A percentile compares a stretch with the other conserved stretches of the same genome.
Conservation (phyloP, 2,113 vertebrate genomes). For the Myrmecobius fasciatus region DNA sequence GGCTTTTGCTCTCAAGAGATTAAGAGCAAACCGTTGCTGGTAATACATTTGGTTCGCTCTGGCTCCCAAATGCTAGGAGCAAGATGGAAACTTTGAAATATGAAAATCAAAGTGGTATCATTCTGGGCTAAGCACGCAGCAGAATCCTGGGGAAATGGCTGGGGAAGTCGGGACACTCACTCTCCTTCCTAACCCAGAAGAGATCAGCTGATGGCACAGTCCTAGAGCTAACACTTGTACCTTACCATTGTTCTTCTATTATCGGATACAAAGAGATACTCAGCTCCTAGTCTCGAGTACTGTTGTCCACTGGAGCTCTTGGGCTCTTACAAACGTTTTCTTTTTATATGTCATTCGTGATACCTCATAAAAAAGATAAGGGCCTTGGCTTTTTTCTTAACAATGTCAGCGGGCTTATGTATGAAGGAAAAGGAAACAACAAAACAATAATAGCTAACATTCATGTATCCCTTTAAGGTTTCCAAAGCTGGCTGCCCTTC, state of each 20-base stretch:
- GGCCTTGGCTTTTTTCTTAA: not conserved
- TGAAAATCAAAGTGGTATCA: not conserved
- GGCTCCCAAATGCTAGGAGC: not conserved
- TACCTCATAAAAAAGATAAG: not conserved
- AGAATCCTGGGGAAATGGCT: not conserved
- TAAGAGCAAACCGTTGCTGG: not conserved
- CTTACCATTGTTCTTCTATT: not conserved
- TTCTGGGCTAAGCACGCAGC: not conserved
- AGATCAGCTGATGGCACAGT: not conserved
- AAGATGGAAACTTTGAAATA: not conserved
- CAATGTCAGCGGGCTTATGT: not conserved
- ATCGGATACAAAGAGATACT: not conserved
- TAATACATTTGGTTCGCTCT: not conserved
- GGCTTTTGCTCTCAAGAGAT: not conserved
- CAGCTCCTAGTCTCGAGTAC: not conserved
- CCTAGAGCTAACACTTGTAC: not conserved
- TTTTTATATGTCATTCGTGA: not conserved
- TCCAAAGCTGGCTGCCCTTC: not conserved
- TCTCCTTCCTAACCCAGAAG: not conserved
- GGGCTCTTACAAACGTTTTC: not conserved
- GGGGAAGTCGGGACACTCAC: not conserved
- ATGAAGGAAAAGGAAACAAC: not conserved
- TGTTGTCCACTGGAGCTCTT: not conserved
- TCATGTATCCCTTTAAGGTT: not conserved
- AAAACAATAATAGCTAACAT: not conserved